Conservation (phyloP, 2,797 vertebrate species). For the Chelmon rostratus region DNA sequence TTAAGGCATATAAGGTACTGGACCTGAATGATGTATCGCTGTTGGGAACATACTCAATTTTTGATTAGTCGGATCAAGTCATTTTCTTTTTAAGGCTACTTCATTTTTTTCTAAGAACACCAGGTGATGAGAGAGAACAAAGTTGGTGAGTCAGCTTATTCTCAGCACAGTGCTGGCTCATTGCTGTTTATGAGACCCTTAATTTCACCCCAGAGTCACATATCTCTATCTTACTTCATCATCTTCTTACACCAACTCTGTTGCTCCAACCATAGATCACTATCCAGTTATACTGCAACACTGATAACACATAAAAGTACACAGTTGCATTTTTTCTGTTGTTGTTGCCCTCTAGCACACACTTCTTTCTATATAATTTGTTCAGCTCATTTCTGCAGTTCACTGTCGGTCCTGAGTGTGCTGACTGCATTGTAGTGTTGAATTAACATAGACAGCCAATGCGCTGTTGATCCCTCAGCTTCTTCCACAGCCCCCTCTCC, state of each 20-base stretch:
- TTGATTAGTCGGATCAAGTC: background rate
- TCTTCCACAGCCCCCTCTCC: background rate
- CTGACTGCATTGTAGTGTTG: background rate
- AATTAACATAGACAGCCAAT: background rate
- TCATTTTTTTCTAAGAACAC: conserved; percentile 17
- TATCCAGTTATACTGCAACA: conserved; percentile 3
- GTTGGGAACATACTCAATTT: background rate
- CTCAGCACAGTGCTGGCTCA: conserved; percentile 5
- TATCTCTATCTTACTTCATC: conserved; percentile 16
- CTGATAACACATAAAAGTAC: background rate
- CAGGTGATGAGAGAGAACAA: background rate
- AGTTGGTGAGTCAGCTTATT: conserved; percentile 20
- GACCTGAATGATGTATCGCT: background rate
- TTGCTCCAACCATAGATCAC: background rate
- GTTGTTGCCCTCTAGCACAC: background rate
- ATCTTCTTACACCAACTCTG: conserved; percentile 9
- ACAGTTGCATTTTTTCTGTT: background rate
- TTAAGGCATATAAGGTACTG: background rate
- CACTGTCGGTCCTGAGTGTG: background rate
- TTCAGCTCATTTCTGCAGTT: background rate
- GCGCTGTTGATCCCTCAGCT: background rate
- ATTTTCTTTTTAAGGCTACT: background rate
- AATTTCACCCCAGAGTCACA: conserved; percentile 29
- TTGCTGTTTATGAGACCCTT: conserved; percentile 30
- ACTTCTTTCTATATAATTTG: background rate